phyloP scores from a whole-genome alignment of 2,113 vertebrate species.

The Todiramphus chloris region DNA sequence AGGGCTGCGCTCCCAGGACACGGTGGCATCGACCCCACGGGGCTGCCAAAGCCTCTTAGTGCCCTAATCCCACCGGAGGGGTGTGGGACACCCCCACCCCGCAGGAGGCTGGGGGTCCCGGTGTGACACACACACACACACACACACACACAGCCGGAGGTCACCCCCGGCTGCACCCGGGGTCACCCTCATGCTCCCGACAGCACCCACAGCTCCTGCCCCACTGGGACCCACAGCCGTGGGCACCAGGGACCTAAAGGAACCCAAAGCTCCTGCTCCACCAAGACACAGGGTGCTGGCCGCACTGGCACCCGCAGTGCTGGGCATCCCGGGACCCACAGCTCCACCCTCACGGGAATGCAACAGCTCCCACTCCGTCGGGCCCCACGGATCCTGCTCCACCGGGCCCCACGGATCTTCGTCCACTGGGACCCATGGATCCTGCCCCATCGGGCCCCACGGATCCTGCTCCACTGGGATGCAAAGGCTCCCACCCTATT shows the following conservation, averaged over 20 bases:
- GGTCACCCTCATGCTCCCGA: too few relatives aligned
- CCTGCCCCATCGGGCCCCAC: not conserved
- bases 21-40: not conserved
- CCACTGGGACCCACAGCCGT: too few relatives aligned
- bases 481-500: not conserved
- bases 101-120: accelerated
- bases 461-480: not conserved
- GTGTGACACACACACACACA: not conserved
- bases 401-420: not conserved
- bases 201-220: not conserved
- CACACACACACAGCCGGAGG: not conserved
- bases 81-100: not conserved
- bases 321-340: not conserved
- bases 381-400: not conserved
- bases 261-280: not conserved
- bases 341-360: not conserved
- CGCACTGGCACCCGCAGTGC: not conserved
- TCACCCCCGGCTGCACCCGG: not conserved
- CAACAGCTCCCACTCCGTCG: not conserved
- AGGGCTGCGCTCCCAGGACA: not conserved
- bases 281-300: too few relatives aligned
- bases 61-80: not conserved
- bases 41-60: not conserved
- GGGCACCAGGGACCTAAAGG: too few relatives aligned
- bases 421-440: accelerated